Percentiles rank a stretch among this genome's conserved stretches.
phyloP scores from a whole-genome alignment of 2,888 invertebrate species.

The Hetaerina titia region DNA sequence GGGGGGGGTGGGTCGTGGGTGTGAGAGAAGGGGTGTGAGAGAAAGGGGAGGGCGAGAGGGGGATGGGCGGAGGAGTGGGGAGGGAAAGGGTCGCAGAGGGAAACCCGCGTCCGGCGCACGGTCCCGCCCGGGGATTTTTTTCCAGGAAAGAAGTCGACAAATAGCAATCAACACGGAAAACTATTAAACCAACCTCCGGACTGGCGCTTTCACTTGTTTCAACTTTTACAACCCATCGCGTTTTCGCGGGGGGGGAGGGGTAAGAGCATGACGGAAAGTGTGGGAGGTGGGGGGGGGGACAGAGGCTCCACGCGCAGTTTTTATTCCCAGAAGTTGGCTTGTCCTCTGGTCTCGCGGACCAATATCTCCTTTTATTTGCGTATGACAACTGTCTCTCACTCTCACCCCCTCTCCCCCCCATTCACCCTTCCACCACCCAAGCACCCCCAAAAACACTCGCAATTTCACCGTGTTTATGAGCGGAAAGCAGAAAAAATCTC shows the following conservation, averaged over 20 bases:
- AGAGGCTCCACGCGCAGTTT: constrained; percentile 17
- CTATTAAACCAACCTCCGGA: constrained; percentile 59
- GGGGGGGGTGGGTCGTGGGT: neutral
- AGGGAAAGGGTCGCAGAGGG: neutral
- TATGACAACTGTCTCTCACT: constrained; percentile 56
- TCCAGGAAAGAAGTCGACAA: constrained; percentile 63
- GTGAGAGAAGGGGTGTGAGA: neutral
- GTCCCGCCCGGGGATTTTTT: constrained; percentile 47
- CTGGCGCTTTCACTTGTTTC: constrained; percentile 63
- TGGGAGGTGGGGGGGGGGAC: neutral
- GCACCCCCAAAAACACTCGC: neutral
- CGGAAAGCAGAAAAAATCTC: constrained; percentile 50
- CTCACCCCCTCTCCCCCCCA: neutral
- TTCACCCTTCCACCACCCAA: neutral
- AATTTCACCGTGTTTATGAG: constrained; percentile 52
- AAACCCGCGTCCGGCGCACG: neutral
- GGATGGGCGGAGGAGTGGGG: neutral
- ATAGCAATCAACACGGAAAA: constrained; percentile 64
- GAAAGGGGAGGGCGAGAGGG: neutral
- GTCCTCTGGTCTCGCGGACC: constrained; percentile 61
- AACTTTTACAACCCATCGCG: constrained; percentile 52
- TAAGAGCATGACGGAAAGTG: neutral
- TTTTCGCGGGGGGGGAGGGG: constrained; percentile 32
- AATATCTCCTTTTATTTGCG: constrained; percentile 64
- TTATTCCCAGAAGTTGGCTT: constrained; percentile 64